Evolutionary conservation across 2,113 vertebrate genomes (phyloP).

Genomic region (Naja naja): DNA sequence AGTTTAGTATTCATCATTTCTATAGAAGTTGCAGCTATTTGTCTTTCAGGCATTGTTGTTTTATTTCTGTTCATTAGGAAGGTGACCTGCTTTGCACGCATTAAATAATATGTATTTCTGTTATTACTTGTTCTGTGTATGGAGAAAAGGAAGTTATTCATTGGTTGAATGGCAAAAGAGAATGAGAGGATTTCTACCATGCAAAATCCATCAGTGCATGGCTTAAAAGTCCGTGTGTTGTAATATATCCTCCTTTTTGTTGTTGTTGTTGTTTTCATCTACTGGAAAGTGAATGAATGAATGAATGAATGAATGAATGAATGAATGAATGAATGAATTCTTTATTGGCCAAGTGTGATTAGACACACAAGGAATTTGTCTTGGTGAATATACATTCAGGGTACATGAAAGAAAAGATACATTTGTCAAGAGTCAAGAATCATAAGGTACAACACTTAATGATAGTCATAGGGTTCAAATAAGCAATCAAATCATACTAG

Average conservation of each 20-base stretch:
- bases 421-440: too few relatives aligned
- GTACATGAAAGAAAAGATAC: too few relatives aligned
- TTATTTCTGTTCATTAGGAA: background rate
- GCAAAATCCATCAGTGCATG: background rate
- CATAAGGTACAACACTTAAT: too few relatives aligned
- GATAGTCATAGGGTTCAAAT: too few relatives aligned
- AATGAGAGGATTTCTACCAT: background rate
- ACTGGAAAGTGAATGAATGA: background rate
- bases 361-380: too few relatives aligned
- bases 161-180: background rate
- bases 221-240: accelerated
- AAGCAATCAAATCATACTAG: too few relatives aligned
- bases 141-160: background rate
- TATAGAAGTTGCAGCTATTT: too few relatives aligned
- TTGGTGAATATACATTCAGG: too few relatives aligned
- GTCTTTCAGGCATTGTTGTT: background rate
- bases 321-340: too few relatives aligned
- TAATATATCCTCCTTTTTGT: background rate
- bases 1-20: background rate
- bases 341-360: too few relatives aligned
- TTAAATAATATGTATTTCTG: background rate
- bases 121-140: background rate
- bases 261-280: background rate
- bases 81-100: background rate
- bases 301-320: too few relatives aligned